A percentile compares a stretch with the other conserved stretches of the same genome.
These are phyloP conservation scores for Steromphala cineraria DNA, from an alignment of 2,888 invertebrate genomes.

Conservation along the genomic window DNA sequence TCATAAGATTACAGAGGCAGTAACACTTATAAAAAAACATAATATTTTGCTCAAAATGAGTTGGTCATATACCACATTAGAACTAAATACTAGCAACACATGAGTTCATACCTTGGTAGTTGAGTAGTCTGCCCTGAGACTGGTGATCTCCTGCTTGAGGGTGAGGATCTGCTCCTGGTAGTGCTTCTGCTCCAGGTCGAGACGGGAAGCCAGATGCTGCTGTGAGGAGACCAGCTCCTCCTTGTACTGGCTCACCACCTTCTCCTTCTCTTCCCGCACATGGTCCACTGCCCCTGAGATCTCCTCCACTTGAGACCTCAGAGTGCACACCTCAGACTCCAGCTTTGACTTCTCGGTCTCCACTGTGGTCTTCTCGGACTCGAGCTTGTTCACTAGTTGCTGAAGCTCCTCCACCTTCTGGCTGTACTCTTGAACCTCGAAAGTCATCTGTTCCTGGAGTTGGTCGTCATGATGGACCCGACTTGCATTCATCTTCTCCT, in stretches of 20 bases:
- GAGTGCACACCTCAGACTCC: conserved; percentile 20
- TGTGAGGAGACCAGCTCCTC: conserved; percentile 25
- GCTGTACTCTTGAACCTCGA: not conserved
- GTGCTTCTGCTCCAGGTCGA: not conserved
- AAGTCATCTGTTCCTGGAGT: not conserved
- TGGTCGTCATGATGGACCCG: not conserved
- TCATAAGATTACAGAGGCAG: too few species aligned
- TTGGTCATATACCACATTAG: too few species aligned
- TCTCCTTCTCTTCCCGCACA: not conserved
- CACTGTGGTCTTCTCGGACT: conserved; percentile 3
- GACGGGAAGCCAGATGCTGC: not conserved
- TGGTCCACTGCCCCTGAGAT: not conserved
- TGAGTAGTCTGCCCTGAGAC: conserved; percentile 16
- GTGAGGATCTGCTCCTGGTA: conserved; percentile 16
- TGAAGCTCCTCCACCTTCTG: conserved; percentile 14
- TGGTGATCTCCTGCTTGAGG: conserved; percentile 14
- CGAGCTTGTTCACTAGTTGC: conserved; percentile 13
- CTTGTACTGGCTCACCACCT: conserved; percentile 7
- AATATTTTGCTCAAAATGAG: too few species aligned
- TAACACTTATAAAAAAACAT: too few species aligned
- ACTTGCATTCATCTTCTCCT: conserved; percentile 31
- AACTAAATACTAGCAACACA: too few species aligned
- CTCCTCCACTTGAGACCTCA: not conserved
- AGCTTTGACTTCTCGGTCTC: conserved; percentile 14
- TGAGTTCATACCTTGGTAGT: not conserved